Conservation (phyloP, 2,888 invertebrate species). For the Epsilonema sp. region DNA sequence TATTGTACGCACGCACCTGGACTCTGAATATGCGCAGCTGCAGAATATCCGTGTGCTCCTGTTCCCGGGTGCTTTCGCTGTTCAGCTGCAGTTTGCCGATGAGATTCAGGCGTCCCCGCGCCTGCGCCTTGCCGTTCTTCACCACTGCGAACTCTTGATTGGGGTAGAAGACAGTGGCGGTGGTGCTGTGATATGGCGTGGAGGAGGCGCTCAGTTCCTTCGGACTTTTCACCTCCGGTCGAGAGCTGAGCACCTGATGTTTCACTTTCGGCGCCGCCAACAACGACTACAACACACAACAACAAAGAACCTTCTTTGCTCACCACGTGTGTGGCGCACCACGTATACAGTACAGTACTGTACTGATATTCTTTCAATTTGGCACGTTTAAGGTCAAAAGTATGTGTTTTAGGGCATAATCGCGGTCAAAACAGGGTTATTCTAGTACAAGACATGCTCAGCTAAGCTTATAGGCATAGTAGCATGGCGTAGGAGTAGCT, state of each 20-base stretch:
- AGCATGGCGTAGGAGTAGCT: no score
- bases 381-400: no score
- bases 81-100: slow-evolving; percentile 65
- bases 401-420: no score
- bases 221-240: slow-evolving; percentile 45
- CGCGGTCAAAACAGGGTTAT: no score
- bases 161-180: slow-evolving; percentile 78
- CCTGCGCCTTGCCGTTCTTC: slow-evolving; percentile 82
- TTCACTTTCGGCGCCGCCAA: slow-evolving; percentile 89
- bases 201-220: slow-evolving; percentile 69
- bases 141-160: slow-evolving; percentile 73
- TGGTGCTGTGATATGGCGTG: no score
- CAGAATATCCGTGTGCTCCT: slow-evolving; percentile 95
- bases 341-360: no score
- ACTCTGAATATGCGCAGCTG: slow-evolving; percentile 76
- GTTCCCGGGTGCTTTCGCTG: slow-evolving; percentile 39
- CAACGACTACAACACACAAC: slow-evolving; percentile 45
- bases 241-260: slow-evolving; percentile 66
- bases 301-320: no score
- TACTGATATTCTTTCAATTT: no score
- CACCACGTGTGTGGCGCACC: no score
- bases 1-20: slow-evolving; percentile 38
- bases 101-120: slow-evolving; percentile 81
- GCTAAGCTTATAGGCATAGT: no score
- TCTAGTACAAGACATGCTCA: no score